These are phyloP conservation scores for Okapia johnstoni DNA, from an alignment of 2,113 vertebrate species.

Conservation along the genomic window DNA sequence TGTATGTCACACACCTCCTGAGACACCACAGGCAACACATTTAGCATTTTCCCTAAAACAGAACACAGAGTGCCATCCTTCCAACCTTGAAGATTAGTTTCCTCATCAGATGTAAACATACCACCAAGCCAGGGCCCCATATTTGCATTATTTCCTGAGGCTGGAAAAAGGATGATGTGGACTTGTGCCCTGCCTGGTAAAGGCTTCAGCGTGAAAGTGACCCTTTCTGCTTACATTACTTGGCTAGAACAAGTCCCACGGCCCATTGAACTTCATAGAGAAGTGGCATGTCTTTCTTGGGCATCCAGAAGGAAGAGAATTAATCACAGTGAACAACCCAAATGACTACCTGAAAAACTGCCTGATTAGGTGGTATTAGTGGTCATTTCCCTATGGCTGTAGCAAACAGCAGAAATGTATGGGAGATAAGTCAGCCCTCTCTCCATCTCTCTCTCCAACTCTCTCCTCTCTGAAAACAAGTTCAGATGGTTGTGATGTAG, in stretches of 20 bases:
- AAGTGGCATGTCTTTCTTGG: rapidly evolving
- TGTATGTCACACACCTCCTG: neutral
- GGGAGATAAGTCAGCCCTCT: neutral
- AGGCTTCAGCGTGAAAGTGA: neutral
- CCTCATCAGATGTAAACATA: neutral
- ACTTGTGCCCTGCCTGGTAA: neutral
- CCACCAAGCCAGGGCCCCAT: neutral
- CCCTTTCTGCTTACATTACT: neutral
- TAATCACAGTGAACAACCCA: neutral
- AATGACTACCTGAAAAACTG: neutral
- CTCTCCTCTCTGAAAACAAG: neutral
- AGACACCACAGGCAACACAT: neutral
- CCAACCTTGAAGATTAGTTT: neutral
- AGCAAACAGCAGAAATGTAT: neutral
- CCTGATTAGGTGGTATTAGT: neutral
- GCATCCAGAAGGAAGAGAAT: too few species aligned
- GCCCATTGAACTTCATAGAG: neutral
- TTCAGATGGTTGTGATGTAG: neutral
- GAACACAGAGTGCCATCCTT: neutral
- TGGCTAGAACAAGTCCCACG: neutral
- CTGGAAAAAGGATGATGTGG: neutral
- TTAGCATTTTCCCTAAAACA: neutral
- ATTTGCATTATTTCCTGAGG: neutral
- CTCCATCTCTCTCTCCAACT: neutral
- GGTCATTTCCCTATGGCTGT: neutral